phyloP scores from a whole-genome alignment of 1,140 invertebrate genomes.

The Apis florea region DNA sequence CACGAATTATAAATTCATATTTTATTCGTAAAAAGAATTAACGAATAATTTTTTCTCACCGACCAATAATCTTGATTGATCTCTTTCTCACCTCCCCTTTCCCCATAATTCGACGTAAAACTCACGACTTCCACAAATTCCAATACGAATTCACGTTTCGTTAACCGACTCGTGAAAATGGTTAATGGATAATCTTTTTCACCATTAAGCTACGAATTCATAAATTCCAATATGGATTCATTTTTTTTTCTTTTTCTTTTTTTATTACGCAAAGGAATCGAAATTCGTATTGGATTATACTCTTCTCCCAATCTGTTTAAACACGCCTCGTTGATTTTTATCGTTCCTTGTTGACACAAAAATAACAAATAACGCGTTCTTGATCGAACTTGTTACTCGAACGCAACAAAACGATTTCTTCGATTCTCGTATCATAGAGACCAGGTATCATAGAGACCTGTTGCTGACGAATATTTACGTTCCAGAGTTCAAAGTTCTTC shows the following conservation, averaged over 20 bases:
- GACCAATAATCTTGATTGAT: no score
- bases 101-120: no score
- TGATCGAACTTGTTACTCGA: not conserved
- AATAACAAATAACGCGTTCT: not conserved
- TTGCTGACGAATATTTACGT: conserved; percentile 49
- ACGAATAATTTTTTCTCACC: not conserved
- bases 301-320: not conserved
- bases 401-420: not conserved
- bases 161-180: no score
- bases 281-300: no score
- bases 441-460: conserved; percentile 35
- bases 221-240: no score
- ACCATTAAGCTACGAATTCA: no score
- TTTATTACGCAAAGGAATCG: no score
- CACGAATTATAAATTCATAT: not conserved
- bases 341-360: not conserved
- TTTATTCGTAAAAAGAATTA: not conserved
- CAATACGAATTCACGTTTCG: no score
- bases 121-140: no score
- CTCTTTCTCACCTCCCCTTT: no score
- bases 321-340: not conserved
- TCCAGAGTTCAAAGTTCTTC: not conserved
- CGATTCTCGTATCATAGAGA: conserved; percentile 20
- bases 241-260: no score
- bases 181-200: no score